Evolutionary conservation across 2,888 invertebrate species (phyloP), one percentile per base, ranked within the genome.

Genomic region (Megastigmus dorsalis): DNA sequence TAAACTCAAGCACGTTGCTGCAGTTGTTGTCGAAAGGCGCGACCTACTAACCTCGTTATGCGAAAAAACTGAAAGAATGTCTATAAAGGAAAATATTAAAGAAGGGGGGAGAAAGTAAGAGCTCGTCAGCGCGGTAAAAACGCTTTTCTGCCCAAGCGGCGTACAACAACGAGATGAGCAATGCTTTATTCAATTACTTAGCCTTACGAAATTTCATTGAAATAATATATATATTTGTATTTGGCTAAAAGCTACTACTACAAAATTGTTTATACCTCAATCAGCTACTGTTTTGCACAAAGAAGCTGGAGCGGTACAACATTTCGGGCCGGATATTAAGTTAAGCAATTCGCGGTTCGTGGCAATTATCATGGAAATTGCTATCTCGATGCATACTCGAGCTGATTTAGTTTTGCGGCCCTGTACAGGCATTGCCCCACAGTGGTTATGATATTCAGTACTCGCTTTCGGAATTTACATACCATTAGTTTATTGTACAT

Each of bases 401-500:
- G 10, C 45, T 41, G 52, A 63, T 66, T 72, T 72, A 66, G 60
- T 72, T 66, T 26, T 23, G 15, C 20, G n/a, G 38, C 23, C 9
- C 9, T 45, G 5, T 60, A 33, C 23, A 45, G n/a, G n/a, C 1
- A 30, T 1, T 66, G 28, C 1, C 26, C 13, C n/a, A n/a, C n/a
- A 78, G 76, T 78, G 77, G 75, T 79, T 78, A 43, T 67, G 76
- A 76, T 80, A 81, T 80, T 79, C 78, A 59, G 54, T 76, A 68
- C n/a, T n/a, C 67, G 73, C 72, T 79, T 78, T 66, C 13, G 57
- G 50, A 76, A 83, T 82, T 83, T 80, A 75, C 80, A 80, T 80
- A 63, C 57, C 78, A 76, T 81, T 78, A 77, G 81, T 81, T 79
- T 78, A 76, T 77, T 68, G 68, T 75, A 67, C 20, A 59, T 71